These are phyloP conservation scores for Epirrhoe tristata DNA, from an alignment of 2,888 invertebrate species.

Conservation along the genomic window DNA sequence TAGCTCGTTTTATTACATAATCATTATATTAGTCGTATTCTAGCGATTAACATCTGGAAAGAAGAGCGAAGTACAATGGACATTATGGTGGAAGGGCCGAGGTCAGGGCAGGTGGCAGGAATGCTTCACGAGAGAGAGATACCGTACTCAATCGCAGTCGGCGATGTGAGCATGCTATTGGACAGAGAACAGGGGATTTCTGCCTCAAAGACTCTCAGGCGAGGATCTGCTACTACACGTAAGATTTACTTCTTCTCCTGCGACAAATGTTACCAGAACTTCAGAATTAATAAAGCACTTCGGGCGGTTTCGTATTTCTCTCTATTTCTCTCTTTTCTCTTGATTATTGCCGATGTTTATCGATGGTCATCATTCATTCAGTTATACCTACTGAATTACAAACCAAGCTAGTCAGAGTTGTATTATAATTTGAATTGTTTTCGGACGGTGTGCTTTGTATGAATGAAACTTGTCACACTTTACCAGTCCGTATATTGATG, in stretches of 20 bases:
- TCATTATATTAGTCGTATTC: conserved; percentile 16
- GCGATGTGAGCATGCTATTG: conserved; percentile 58
- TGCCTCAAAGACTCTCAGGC: conserved; percentile 35
- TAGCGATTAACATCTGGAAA: conserved; percentile 74
- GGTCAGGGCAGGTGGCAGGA: conserved; percentile 64
- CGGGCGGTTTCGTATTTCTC: background rate
- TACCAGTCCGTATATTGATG: no score
- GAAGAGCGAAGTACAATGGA: conserved; percentile 76
- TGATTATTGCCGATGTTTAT: no score
- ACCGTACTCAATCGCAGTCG: conserved; percentile 66
- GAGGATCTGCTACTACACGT: conserved; percentile 43
- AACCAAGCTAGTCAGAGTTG: no score
- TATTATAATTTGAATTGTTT: no score
- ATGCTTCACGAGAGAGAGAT: conserved; percentile 72
- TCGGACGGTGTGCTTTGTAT: no score
- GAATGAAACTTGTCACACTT: no score
- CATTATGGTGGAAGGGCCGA: conserved; percentile 68
- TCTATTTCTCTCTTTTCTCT: background rate
- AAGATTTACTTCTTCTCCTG: conserved; percentile 25
- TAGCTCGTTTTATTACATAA: no score
- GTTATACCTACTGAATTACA: no score
- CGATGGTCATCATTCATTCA: no score
- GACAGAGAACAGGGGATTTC: conserved; percentile 55
- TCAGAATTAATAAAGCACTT: background rate
- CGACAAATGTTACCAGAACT: background rate